Base-by-base conservation (phyloP, 2,888 invertebrate species). In the Isotomurus palustris region DNA sequence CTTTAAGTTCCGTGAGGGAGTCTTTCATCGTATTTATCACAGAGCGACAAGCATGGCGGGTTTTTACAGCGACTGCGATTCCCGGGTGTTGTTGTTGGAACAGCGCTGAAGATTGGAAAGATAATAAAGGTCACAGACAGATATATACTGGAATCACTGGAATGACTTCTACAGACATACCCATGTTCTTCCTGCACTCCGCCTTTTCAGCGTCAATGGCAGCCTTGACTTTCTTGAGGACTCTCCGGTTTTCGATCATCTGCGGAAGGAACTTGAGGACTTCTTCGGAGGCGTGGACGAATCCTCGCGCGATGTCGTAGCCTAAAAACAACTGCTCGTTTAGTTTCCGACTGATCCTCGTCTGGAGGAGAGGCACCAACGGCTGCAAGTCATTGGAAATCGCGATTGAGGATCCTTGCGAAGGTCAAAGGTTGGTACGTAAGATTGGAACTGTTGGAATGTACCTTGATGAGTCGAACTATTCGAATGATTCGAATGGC, bases 31-130 rank as follows among this genome's bases (percentile, higher is more conserved):
- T 80, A 64, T 83, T 83, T 1, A 84, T 75, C 0, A 83, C 81
- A 14, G 81, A 79, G 0, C 83, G 78, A 43, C 81, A 81, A 0
- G 83, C 83, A 67, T 84, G 83, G 2, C 81, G 74, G 0, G 84
- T 83, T 73, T 84, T 84, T 52, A 84, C 82, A 0, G 83, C 83
- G 52, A 83, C 80, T 1, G 83, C 83, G 0, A 84, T 82, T 78
- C 81, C 80, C 0, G 81, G 82, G 2, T 80, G 74, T 56, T 82
- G 79, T 1, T 80, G 76, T 66, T 83, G 82, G 1, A 84, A 73
- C 21, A 81, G 60, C 21, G 64, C 69, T 62, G 36, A 14, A 19
- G 12, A 17, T 40, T 17, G 6, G 40, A 40, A 6, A n/a, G n/a
- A n/a, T 24, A 10, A 5, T 21, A 17, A 27, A 24, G 10, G 10